Evolutionary conservation across 2,113 vertebrate genomes (phyloP).

Genomic region (Sturnira hondurensis): DNA sequence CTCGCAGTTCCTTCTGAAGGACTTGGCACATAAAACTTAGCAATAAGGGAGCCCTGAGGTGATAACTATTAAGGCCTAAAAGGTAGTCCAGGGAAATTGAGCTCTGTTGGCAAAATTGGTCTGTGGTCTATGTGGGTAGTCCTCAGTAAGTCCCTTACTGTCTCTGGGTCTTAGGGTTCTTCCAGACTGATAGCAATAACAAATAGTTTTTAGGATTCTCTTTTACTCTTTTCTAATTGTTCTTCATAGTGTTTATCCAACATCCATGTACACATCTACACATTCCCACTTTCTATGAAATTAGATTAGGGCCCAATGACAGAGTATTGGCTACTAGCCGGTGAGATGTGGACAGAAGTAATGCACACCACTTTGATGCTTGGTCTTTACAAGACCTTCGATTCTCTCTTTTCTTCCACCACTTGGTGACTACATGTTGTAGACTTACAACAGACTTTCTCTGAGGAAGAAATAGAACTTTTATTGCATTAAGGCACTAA

Average conservation of each 20-base stretch:
- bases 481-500: neutral
- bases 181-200: neutral
- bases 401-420: neutral
- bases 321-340: neutral
- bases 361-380: neutral
- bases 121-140: neutral
- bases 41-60: neutral
- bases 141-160: neutral
- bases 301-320: neutral
- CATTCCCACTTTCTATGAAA: neutral
- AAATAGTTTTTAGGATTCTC: neutral
- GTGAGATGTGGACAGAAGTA: neutral
- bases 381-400: neutral
- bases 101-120: neutral
- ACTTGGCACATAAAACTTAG: slow-evolving; percentile 52
- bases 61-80: slow-evolving; percentile 5
- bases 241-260: neutral
- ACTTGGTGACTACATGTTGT: neutral
- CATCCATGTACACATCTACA: neutral
- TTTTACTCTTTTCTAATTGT: slow-evolving; percentile 14
- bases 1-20: slow-evolving; percentile 46
- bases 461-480: neutral
- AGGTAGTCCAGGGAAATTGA: neutral
- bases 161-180: neutral
- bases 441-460: neutral